Base-by-base conservation (phyloP, 1,140 invertebrate genomes). In the Drosophila triauraria region DNA sequence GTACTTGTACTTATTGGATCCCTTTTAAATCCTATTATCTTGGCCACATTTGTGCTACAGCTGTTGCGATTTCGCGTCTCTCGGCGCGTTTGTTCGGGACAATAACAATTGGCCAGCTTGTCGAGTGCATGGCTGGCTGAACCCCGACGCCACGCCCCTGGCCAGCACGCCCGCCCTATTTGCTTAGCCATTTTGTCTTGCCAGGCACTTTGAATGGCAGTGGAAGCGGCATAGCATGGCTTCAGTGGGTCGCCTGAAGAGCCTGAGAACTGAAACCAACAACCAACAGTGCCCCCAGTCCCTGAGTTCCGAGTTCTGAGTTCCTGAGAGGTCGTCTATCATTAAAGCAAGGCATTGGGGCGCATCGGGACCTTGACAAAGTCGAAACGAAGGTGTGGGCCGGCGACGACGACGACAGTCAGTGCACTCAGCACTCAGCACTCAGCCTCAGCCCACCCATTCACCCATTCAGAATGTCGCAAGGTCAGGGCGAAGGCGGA, bases 301-400 rank as follows among this genome's bases (percentile, higher is more conserved):
- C 47, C 47, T 48, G 47, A 48, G 47, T 50, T 15, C 46, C 25
- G 23, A 58, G 61, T 32, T n/a, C 54, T 64, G 10, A 43, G 40
- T 42, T 56, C 6, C 60, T 35, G 65, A 59, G 56, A 54, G 74
- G 67, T 48, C 62, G 60, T 84, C 76, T 65, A 61, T 65, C 71
- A 83, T 85, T 84, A 80, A 83, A 40, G 61, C 42, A 46, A 81
- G 43, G 57, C 71, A 67, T 56, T 71, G 77, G 65, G 51, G 81
- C 72, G 54, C 56, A 72, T 43, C 27, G 20, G 53, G n/a, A 27
- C 51, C 51, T 42, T 57, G 50, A 30, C 48, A 23, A 23, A 65
- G 43, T 82, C 48, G 53, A 61, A 38, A n/a, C 7, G 54, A 7
- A n/a, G 40, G 40, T n/a, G 47, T 32, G 60, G 38, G 59, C 15